These are phyloP conservation scores for Zophobas atratus DNA, from an alignment of 1,140 invertebrate genomes.

Conservation along the genomic window DNA sequence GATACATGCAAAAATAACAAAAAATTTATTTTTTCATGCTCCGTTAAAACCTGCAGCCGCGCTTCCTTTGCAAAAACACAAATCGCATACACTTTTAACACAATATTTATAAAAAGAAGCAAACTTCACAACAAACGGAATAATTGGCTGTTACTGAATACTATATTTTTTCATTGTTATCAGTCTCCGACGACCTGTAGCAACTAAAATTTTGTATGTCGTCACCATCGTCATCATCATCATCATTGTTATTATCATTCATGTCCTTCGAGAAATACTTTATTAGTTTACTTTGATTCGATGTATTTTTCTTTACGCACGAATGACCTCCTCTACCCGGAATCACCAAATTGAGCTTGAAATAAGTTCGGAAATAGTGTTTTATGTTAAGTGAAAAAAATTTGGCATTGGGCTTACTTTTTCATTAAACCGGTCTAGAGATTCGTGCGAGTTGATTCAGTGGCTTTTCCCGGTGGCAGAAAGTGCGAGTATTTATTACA, in stretches of 20 bases:
- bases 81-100: background rate
- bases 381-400: too few species aligned
- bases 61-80: background rate
- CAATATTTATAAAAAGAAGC: background rate
- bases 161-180: background rate
- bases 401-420: background rate
- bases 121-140: background rate
- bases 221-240: too few species aligned
- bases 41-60: background rate
- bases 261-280: too few species aligned
- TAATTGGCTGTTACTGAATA: background rate
- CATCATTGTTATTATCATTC: too few species aligned
- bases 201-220: too few species aligned
- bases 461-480: background rate
- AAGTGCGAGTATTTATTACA: constrained; percentile 9
- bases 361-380: too few species aligned
- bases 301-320: too few species aligned
- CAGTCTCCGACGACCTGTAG: too few species aligned
- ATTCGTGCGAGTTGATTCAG: background rate
- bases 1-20: background rate
- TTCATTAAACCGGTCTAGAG: background rate
- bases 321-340: too few species aligned
- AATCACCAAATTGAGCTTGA: too few species aligned
- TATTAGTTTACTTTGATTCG: too few species aligned
- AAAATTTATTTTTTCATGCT: background rate